Conservation (phyloP, 2,113 vertebrate genomes). For the Tragelaphus buxtoni region DNA sequence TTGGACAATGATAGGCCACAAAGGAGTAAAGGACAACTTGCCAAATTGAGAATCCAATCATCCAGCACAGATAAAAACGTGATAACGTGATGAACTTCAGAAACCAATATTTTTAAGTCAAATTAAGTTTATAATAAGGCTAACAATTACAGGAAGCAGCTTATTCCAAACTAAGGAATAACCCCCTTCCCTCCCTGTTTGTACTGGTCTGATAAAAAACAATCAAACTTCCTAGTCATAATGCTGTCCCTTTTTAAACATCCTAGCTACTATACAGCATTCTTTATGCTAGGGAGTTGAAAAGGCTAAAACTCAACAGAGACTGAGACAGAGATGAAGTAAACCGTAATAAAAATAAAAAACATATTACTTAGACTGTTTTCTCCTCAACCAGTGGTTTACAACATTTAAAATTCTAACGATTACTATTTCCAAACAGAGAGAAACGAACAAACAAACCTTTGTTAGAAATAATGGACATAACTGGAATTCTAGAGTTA, state of each 20-base stretch:
- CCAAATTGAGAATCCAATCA: slow-evolving; percentile 43
- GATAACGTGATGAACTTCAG: neutral
- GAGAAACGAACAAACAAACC: neutral
- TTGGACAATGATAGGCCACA: neutral
- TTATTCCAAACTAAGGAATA: slow-evolving; percentile 74
- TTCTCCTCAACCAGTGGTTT: neutral
- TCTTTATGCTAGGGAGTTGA: slow-evolving; percentile 41
- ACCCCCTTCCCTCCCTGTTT: slow-evolving; percentile 78
- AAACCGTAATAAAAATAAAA: neutral
- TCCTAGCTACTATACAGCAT: slow-evolving; percentile 58
- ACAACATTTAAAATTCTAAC: neutral
- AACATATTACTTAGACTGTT: neutral
- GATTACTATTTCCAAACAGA: neutral
- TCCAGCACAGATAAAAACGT: neutral
- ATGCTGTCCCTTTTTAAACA: slow-evolving; percentile 75
- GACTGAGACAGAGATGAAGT: neutral
- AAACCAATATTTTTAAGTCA: neutral
- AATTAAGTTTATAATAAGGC: slow-evolving; percentile 69
- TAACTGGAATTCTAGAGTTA: neutral
- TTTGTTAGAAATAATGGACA: neutral
- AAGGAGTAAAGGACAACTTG: neutral
- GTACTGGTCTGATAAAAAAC: slow-evolving; percentile 76
- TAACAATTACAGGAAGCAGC: slow-evolving; percentile 82
- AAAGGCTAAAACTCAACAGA: slow-evolving; percentile 42
- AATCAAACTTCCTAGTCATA: slow-evolving; percentile 75